These are phyloP conservation scores for Yasuhikotakia modesta DNA, from an alignment of 2,797 vertebrate genomes.

Conservation along the genomic window DNA sequence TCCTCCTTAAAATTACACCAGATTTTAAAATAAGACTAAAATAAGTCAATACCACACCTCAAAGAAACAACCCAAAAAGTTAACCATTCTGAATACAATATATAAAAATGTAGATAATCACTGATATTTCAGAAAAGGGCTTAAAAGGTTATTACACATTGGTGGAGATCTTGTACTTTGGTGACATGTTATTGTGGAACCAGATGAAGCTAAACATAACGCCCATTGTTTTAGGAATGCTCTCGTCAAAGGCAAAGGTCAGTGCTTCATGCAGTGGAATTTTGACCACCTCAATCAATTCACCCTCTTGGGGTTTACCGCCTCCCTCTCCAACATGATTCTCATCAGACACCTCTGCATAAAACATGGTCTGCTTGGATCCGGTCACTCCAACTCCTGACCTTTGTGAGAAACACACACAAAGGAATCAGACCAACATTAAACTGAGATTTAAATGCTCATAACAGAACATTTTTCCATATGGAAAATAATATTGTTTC, in stretches of 20 bases:
- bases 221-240: slow-evolving; percentile 87
- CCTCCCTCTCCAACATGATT: slow-evolving; percentile 83
- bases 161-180: slow-evolving; percentile 86
- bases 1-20: slow-evolving; percentile 27
- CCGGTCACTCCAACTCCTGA: slow-evolving; percentile 89
- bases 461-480: too few species aligned
- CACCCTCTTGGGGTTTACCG: slow-evolving; percentile 85
- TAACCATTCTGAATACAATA: slow-evolving; percentile 44
- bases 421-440: neutral
- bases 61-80: slow-evolving; percentile 51
- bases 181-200: slow-evolving; percentile 89
- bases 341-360: slow-evolving; percentile 89
- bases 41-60: slow-evolving; percentile 50
- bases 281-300: slow-evolving; percentile 90
- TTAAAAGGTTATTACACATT: slow-evolving; percentile 72
- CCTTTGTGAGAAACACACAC: slow-evolving; percentile 66
- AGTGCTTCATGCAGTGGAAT: slow-evolving; percentile 86
- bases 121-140: neutral
- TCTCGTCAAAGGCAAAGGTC: slow-evolving; percentile 85
- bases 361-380: slow-evolving; percentile 91
- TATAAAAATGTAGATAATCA: slow-evolving; percentile 36
- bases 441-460: too few species aligned
- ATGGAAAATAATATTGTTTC: too few species aligned
- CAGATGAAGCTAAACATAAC: slow-evolving; percentile 91
- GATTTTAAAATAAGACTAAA: slow-evolving; percentile 51